Evolutionary conservation across 2,797 vertebrate species (phyloP).

Genomic region (Benthosema pterotum): DNA sequence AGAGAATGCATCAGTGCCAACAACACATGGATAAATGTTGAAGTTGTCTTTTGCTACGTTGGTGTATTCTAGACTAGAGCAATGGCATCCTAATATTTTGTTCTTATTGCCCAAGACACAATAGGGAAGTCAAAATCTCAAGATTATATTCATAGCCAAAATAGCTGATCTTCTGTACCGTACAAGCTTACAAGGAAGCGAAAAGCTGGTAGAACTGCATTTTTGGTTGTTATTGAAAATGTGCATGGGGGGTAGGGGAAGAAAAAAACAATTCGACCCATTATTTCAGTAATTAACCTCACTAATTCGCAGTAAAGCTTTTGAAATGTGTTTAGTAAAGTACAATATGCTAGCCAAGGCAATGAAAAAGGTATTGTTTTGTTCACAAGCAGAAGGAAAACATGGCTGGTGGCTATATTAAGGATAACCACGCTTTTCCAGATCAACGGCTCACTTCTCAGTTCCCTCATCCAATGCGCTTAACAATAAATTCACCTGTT

Average conservation of each 20-base stretch:
- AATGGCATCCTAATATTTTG: neutral
- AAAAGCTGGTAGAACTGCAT: no score
- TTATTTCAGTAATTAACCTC: slow-evolving; percentile 7
- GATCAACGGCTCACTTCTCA: slow-evolving; percentile 19
- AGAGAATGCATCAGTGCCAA: neutral
- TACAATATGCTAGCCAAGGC: neutral
- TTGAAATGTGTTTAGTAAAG: slow-evolving; percentile 5
- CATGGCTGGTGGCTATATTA: slow-evolving; percentile 37
- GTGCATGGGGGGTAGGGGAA: neutral
- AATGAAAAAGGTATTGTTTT: neutral
- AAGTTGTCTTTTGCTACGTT: neutral
- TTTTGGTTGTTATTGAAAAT: no score
- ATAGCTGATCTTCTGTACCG: no score
- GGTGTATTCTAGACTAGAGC: neutral
- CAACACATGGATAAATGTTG: neutral
- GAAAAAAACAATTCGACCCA: neutral
- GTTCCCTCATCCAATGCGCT: slow-evolving; percentile 21
- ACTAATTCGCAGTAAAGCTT: slow-evolving; percentile 22
- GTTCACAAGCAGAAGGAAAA: slow-evolving; percentile 9
- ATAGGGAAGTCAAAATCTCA: no score
- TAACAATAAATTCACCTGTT: no score
- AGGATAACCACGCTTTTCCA: slow-evolving; percentile 13
- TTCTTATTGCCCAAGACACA: neutral
- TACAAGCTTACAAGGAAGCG: no score
- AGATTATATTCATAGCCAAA: no score